A percentile compares a stretch with the other conserved stretches of the same genome.
These are phyloP conservation scores for Uropetala carovei DNA, from an alignment of 2,888 invertebrate genomes.

Conservation along the genomic window DNA sequence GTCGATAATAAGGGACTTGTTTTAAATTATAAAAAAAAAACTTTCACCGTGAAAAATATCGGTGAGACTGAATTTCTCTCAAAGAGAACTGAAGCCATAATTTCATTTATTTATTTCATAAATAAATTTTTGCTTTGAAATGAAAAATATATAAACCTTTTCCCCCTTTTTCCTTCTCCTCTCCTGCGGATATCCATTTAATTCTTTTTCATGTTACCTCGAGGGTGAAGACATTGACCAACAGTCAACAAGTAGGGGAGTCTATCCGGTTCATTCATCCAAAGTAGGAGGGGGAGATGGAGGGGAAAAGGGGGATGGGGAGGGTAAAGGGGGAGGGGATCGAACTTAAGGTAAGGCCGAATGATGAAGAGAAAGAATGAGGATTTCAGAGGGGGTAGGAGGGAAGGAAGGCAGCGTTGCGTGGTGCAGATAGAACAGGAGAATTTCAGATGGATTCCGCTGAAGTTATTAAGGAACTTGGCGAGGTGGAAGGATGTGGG, in stretches of 20 bases:
- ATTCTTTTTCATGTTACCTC: background rate
- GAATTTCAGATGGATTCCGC: background rate
- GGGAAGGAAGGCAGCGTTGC: too few relatives aligned
- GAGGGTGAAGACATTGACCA: background rate
- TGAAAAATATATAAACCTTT: too few relatives aligned
- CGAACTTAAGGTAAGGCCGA: background rate
- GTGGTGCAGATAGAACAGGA: background rate
- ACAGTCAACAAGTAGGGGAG: conserved; percentile 27
- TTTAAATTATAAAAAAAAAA: too few relatives aligned
- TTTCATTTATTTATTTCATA: too few relatives aligned
- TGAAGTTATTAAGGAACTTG: conserved; percentile 14
- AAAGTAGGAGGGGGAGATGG: background rate
- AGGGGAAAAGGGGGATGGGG: background rate
- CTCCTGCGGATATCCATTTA: background rate
- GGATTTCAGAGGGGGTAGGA: background rate
- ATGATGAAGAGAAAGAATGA: background rate
- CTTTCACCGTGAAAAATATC: too few relatives aligned
- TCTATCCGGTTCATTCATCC: background rate
- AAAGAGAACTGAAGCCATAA: too few relatives aligned
- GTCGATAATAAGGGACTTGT: too few relatives aligned
- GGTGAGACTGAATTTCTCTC: too few relatives aligned
- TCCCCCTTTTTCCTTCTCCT: background rate
- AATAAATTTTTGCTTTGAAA: too few relatives aligned
- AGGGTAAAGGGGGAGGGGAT: background rate
- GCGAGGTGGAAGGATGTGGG: too few relatives aligned